Percentiles rank a stretch among this genome's conserved stretches.
These are phyloP conservation scores for Leptocoma aspasia DNA, from an alignment of 2,113 vertebrate genomes.

Conservation along the genomic window DNA sequence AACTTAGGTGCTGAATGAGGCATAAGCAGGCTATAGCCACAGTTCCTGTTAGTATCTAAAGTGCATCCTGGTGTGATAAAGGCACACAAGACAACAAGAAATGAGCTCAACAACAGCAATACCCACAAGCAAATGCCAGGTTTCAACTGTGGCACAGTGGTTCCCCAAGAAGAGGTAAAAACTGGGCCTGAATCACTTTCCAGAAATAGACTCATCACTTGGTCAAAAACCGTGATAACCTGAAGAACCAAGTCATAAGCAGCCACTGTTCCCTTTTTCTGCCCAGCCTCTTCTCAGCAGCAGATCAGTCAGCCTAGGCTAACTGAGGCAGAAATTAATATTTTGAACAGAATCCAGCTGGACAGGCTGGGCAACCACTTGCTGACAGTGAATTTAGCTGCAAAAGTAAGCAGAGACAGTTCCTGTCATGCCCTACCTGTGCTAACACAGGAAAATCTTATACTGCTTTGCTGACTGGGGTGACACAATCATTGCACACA, in stretches of 20 bases:
- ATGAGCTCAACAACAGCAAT: neutral
- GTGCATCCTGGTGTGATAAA: neutral
- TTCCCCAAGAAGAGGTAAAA: neutral
- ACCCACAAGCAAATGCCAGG: neutral
- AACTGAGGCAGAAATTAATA: neutral
- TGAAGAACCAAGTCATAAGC: neutral
- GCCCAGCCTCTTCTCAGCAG: neutral
- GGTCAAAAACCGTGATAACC: neutral
- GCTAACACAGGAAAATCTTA: neutral
- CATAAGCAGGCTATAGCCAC: neutral
- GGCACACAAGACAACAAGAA: neutral
- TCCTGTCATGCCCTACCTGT: neutral
- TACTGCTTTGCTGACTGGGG: rapidly evolving
- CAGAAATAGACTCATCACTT: neutral
- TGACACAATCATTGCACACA: neutral
- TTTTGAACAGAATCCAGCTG: neutral
- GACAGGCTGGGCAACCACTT: neutral
- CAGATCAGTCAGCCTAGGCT: neutral
- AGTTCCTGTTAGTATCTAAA: neutral
- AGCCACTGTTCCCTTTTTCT: neutral
- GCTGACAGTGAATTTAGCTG: neutral
- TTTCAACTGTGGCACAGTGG: neutral
- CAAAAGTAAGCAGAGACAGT: neutral
- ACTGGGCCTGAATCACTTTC: neutral
- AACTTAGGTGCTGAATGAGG: neutral